Evolutionary conservation across 2,888 invertebrate genomes (phyloP).

Genomic region (Drosophila melanosoma): DNA sequence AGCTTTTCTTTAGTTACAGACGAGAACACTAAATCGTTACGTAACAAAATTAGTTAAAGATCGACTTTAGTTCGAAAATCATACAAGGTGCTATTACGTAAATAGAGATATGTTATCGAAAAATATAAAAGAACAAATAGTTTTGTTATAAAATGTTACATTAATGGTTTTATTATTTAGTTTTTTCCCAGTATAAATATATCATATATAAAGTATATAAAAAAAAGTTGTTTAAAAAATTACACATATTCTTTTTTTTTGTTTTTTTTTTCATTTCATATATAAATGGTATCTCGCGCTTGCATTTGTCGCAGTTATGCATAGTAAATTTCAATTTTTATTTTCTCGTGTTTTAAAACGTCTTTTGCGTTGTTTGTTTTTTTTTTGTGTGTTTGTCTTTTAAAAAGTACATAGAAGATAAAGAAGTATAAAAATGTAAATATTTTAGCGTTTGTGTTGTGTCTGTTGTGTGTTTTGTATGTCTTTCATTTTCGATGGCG

Average conservation of each 20-base stretch:
- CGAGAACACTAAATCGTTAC: neutral
- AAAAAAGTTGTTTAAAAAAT: constrained; percentile 77
- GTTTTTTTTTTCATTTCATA: constrained; percentile 17
- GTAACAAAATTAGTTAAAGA: neutral
- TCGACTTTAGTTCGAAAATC: neutral
- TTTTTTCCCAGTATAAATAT: constrained; percentile 77
- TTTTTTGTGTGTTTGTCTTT: constrained; percentile 58
- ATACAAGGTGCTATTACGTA: too few relatives aligned
- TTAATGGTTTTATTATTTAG: constrained; percentile 70
- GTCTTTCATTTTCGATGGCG: constrained; percentile 22
- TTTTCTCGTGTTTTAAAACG: constrained; percentile 42
- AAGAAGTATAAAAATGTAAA: constrained; percentile 26
- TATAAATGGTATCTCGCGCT: constrained; percentile 47
- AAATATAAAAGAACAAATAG: neutral
- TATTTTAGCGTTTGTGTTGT: constrained; percentile 37
- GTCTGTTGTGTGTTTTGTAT: constrained; percentile 35
- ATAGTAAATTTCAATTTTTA: constrained; percentile 39
- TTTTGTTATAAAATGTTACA: constrained; percentile 78
- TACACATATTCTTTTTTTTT: constrained; percentile 68
- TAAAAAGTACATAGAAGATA: constrained; percentile 60
- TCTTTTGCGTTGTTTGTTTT: constrained; percentile 45
- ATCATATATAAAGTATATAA: constrained; percentile 77
- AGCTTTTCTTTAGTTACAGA: neutral
- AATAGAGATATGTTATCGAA: neutral
- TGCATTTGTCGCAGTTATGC: constrained; percentile 30